Conservation (phyloP, 2,888 invertebrate genomes). For the Leptogaster cylindrica region DNA sequence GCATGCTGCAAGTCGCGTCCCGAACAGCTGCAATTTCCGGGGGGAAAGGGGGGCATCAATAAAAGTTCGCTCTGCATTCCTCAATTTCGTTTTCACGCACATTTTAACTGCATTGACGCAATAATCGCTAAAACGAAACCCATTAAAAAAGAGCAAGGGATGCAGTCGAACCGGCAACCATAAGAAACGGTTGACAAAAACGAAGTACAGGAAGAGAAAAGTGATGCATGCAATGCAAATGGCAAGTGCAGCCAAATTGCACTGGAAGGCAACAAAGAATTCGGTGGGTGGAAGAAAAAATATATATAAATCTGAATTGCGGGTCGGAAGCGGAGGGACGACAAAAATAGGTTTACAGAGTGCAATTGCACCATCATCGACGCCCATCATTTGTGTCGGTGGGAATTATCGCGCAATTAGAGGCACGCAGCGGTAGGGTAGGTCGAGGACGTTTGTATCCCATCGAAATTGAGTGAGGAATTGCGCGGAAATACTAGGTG, state of each 20-base stretch:
- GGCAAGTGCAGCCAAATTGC: slow-evolving; percentile 16
- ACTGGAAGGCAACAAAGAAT: neutral
- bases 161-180: neutral
- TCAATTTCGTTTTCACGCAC: neutral
- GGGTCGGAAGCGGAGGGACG: neutral
- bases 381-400: neutral
- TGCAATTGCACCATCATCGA: neutral
- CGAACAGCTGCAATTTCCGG: neutral
- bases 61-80: neutral
- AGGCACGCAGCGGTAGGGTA: neutral
- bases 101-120: slow-evolving; percentile 1
- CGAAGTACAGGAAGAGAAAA: neutral
- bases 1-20: no score
- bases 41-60: neutral
- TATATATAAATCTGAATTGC: neutral
- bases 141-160: neutral
- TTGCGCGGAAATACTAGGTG: no score
- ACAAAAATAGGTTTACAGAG: neutral
- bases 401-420: neutral
- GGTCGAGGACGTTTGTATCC: neutral
- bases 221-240: slow-evolving; percentile 12
- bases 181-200: neutral
- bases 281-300: neutral
- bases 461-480: no score
- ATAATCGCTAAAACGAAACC: neutral